Percentiles rank a stretch among this genome's conserved stretches.
These are phyloP conservation scores for Neodiprion virginianus DNA, from an alignment of 1,140 invertebrate genomes.

Conservation along the genomic window DNA sequence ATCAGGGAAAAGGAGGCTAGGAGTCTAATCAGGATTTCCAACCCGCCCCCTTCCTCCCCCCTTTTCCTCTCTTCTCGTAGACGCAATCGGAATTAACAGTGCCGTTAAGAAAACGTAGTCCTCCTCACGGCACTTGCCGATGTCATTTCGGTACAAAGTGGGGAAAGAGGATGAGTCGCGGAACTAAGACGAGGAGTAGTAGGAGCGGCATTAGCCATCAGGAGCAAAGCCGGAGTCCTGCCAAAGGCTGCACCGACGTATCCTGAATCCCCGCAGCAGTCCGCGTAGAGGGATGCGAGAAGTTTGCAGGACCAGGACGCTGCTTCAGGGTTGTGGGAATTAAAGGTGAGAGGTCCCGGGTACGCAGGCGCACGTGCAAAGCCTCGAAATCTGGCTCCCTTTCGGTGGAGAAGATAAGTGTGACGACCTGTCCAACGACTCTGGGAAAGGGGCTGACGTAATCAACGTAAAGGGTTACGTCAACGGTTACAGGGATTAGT, in stretches of 20 bases:
- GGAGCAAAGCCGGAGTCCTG: too few species aligned
- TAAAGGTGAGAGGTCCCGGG: slow-evolving; percentile 22
- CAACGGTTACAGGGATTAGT: slow-evolving; percentile 60
- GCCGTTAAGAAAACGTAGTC: neutral
- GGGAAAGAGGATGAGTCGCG: neutral
- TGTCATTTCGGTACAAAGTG: neutral
- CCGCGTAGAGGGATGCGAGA: too few species aligned
- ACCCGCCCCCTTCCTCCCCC: too few species aligned
- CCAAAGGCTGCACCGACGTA: too few species aligned
- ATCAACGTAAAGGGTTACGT: slow-evolving; percentile 61
- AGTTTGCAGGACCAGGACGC: too few species aligned
- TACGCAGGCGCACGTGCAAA: neutral
- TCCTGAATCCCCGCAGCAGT: too few species aligned
- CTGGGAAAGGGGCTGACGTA: slow-evolving; percentile 54
- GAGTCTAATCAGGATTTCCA: neutral
- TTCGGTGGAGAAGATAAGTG: slow-evolving; percentile 54
- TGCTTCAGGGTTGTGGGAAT: slow-evolving; percentile 2
- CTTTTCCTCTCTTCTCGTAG: too few species aligned
- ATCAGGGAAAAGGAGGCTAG: neutral
- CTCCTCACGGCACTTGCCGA: neutral
- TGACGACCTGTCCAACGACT: slow-evolving; percentile 61
- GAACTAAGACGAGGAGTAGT: neutral
- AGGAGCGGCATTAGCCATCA: neutral
- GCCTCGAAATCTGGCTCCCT: slow-evolving; percentile 11
- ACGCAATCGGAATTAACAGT: slow-evolving; percentile 7